Conservation (phyloP, 1,140 invertebrate genomes). For the Cherax quadricarinatus region DNA sequence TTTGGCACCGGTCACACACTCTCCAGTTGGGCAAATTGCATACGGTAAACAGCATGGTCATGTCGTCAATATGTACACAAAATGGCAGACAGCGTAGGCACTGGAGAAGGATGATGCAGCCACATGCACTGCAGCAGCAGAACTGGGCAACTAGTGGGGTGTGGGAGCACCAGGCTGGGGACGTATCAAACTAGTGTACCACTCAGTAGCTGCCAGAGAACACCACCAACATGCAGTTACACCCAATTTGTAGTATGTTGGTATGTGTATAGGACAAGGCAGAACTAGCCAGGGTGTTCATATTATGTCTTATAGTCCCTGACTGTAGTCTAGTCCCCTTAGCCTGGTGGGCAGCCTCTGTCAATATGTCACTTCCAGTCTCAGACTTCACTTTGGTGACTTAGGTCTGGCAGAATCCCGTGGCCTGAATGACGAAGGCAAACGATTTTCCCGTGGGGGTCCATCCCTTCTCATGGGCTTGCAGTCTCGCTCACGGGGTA, state of each 20-base stretch:
- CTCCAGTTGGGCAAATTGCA: constrained; percentile 57
- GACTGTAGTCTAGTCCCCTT: not conserved
- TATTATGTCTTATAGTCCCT: not conserved
- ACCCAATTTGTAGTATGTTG: constrained; percentile 14
- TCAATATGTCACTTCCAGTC: not conserved
- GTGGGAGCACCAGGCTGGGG: constrained; percentile 23
- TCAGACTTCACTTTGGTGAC: constrained; percentile 51
- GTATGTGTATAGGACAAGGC: constrained; percentile 44
- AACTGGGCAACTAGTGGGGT: constrained; percentile 38
- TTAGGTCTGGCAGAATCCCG: constrained; percentile 55
- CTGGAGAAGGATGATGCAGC: constrained; percentile 67
- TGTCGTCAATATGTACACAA: constrained; percentile 55
- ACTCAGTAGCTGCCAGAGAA: constrained; percentile 21
- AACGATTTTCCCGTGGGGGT: constrained; percentile 43
- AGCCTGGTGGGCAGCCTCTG: constrained; percentile 36
- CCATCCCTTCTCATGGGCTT: constrained; percentile 56
- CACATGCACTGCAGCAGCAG: constrained; percentile 11
- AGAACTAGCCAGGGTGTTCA: constrained; percentile 4
- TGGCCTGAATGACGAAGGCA: constrained; percentile 14
- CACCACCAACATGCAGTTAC: constrained; percentile 39
- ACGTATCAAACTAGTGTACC: not conserved
- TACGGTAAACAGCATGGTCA: constrained; percentile 47
- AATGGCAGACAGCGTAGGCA: constrained; percentile 67
- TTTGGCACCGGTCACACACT: constrained; percentile 67
- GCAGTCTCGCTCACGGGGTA: constrained; percentile 60